Base-by-base conservation (phyloP, 1,140 invertebrate species). In the Telenomus remus region DNA sequence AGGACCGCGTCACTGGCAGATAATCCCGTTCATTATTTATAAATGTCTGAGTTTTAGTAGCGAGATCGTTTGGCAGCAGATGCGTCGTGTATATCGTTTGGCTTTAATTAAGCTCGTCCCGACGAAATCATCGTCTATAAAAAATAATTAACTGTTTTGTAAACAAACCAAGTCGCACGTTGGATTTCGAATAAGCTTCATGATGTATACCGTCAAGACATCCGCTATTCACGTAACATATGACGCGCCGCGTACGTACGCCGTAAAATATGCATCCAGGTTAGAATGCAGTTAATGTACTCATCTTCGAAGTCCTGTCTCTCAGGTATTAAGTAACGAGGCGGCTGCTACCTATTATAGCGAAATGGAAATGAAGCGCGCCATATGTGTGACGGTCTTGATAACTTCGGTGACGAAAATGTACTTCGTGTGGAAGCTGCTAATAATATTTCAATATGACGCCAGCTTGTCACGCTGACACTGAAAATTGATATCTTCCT, bases 381-480 rank as follows among this genome's bases (percentile, higher is more conserved):
- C 76, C 76, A 74, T 71, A 53, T 71, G 76, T 74, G 70, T 59
- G 55, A 60, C 65, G 59, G 15, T 59, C 61, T 69, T 78, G 76
- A 78, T 70, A 74, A 78, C 60, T 65, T 37, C n/a, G 60, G 54
- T 73, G 69, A 73, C 69, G 69, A 73, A 73, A 73, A 59, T 47
- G 55, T 65, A 71, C 51, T 57, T 53, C 44, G 55, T 66, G 37
- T 13, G 34, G 48, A 69, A 57, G 54, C 72, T 69, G 68, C 54
- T 78, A 73, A 78, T 78, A 69, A 78, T 70, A 78, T 69, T 78
- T 73, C 66, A 78, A 78, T 78, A 78, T 74, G 61, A 74, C 55
- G 44, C 46, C 57, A 69, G 60, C 5, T 61, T 71, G 75, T 33
- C 63, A 13, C 6, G 55, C 33, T 55, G 65, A 60, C 48, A 66